These are phyloP conservation scores for Diorhabda sublineata DNA, from an alignment of 1,140 invertebrate genomes.

Conservation along the genomic window DNA sequence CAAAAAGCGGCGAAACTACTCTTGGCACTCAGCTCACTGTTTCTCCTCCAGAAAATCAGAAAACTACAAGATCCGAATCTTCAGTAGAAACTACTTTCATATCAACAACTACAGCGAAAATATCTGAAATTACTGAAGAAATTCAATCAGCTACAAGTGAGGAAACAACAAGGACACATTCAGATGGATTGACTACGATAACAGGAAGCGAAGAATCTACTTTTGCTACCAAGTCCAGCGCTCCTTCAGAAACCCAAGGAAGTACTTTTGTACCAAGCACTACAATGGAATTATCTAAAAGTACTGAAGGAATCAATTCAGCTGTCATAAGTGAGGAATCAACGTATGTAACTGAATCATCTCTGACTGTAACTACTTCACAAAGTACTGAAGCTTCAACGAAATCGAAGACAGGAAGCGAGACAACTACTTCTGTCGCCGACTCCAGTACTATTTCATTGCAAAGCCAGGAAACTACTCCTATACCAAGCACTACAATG, in stretches of 20 bases:
- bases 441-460: no score
- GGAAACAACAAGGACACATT: background rate
- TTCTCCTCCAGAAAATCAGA: no score
- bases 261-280: background rate
- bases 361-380: background rate
- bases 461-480: background rate
- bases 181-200: background rate
- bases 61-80: no score
- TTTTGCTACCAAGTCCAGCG: background rate
- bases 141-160: no score
- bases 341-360: background rate
- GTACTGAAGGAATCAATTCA: no score
- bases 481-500: background rate
- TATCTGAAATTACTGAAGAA: no score
- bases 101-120: background rate
- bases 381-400: background rate
- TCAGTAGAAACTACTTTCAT: no score
- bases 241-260: no score
- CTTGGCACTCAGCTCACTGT: no score
- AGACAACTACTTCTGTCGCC: background rate
- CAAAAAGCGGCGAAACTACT: no score
- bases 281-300: background rate
- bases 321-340: background rate
- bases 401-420: background rate
- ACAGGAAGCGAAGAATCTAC: background rate